phyloP scores from a whole-genome alignment of 2,797 vertebrate genomes.

The Coranthus polyacanthus region DNA sequence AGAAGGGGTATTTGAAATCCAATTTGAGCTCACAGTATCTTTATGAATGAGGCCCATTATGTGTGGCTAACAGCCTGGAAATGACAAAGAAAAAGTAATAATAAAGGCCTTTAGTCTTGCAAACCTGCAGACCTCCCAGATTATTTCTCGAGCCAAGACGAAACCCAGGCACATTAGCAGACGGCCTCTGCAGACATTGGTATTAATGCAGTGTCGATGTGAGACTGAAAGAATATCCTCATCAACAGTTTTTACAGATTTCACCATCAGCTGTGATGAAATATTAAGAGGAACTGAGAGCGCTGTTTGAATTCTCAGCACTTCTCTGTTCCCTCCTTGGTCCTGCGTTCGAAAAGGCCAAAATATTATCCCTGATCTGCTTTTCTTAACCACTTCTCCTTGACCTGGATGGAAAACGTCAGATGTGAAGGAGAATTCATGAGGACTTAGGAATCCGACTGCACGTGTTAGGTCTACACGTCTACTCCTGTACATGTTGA shows the following conservation, averaged over 20 bases:
- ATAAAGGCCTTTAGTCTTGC: conserved; percentile 15
- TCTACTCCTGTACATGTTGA: too few relatives aligned
- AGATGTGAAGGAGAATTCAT: too few relatives aligned
- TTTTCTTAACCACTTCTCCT: too few relatives aligned
- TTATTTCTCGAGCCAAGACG: conserved; percentile 14
- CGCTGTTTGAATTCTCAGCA: conserved; percentile 22
- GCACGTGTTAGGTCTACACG: too few relatives aligned
- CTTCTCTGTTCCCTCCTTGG: too few relatives aligned
- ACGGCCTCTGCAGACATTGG: conserved; percentile 30
- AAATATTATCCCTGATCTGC: too few relatives aligned
- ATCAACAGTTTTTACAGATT: conserved; percentile 62
- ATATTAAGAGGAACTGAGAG: conserved; percentile 56
- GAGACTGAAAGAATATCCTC: conserved; percentile 35
- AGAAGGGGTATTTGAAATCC: conserved; percentile 18
- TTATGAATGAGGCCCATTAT: conserved; percentile 51
- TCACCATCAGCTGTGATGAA: conserved; percentile 68
- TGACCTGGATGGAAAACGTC: too few relatives aligned
- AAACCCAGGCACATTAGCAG: conserved; percentile 11
- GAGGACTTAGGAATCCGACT: too few relatives aligned
- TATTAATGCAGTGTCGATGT: conserved; percentile 50
- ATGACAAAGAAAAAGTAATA: conserved; percentile 21
- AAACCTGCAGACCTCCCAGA: conserved; percentile 7
- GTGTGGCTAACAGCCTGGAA: conserved; percentile 28
- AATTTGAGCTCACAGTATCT: conserved; percentile 18
- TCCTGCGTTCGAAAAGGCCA: too few relatives aligned